Evolutionary conservation across 2,888 invertebrate species (phyloP), one percentile per base, ranked within the genome.

Genomic region (Caenorhabditis japonica): DNA sequence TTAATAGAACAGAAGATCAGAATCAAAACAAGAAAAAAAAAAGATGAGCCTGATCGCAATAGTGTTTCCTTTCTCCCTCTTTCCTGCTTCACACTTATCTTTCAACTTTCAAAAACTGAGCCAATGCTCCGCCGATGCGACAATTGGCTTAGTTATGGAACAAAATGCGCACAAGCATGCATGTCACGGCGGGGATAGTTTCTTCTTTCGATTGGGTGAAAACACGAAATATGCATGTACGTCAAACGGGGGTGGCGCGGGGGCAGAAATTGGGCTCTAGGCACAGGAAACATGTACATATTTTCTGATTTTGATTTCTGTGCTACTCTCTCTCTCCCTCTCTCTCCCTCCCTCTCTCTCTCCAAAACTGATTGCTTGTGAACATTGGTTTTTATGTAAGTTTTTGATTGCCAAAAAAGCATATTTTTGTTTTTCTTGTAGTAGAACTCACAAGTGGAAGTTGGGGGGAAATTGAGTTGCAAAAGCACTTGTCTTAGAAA

Each of bases 391-490:
- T 30, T 10, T 46, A 23, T 59, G 30, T 30, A 10, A 5, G 30
- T 13, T 15, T 41, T 55, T 41, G n/a, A 2, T 15, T 5, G 15
- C 12, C n/a, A 34, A 33, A 39, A 34, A 38, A 27, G 19, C 41
- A n/a, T 36, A 30, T 23, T 13, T 44, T 4, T 33, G 21, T 43
- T 51, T 41, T 23, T 39, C 21, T 23, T 8, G 38, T n/a, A n/a
- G n/a, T n/a, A n/a, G n/a, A n/a, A n/a, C 12, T 19, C 4, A 23
- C 4, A 53, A 64, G 62, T 34, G 44, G 46, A 49, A n/a, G 33
- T n/a, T n/a, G n/a, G n/a, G n/a, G n/a, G n/a, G 27, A 66, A 66
- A 66, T 66, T 27, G 66, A 66, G 56, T 64, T 55, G 46, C 49
- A 49, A 46, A 34, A 30, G 36, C 56, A 27, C 38, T 62, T 47